phyloP scores from a whole-genome alignment of 64 coral and sea anemone genomes.

The Montipora foliosa region DNA sequence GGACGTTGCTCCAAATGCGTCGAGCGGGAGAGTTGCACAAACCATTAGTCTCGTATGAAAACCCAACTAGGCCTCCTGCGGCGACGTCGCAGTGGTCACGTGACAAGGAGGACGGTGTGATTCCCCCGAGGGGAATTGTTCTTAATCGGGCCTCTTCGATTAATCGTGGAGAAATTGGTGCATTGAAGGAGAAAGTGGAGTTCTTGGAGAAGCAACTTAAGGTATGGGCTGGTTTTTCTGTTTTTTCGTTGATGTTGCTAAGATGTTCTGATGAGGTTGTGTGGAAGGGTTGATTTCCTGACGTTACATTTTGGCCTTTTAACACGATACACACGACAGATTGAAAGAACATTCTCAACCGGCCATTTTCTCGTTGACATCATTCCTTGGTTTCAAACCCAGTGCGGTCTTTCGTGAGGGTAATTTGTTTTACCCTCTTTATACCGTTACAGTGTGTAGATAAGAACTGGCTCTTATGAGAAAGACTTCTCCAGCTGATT shows the following conservation, averaged over 20 bases:
- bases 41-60: background rate
- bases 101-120: constrained; percentile 49
- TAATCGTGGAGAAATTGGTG: constrained; percentile 92
- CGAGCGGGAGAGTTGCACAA: constrained; percentile 23
- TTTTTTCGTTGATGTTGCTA: background rate
- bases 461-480: too few relatives aligned
- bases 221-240: constrained; percentile 12
- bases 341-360: too few relatives aligned
- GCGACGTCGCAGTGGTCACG: constrained; percentile 21
- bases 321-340: too few relatives aligned
- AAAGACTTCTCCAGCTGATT: too few relatives aligned
- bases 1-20: constrained; percentile 20
- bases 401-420: too few relatives aligned
- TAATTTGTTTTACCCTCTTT: too few relatives aligned
- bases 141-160: constrained; percentile 74
- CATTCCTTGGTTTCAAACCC: too few relatives aligned
- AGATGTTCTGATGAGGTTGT: too few relatives aligned
- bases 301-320: too few relatives aligned
- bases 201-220: constrained; percentile 93
- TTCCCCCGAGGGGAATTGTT: constrained; percentile 86
- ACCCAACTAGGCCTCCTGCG: background rate
- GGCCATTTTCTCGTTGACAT: too few relatives aligned
- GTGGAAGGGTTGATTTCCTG: too few relatives aligned
- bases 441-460: too few relatives aligned
- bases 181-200: constrained; percentile 86